A percentile compares a stretch with the other conserved stretches of the same genome.
phyloP scores from a whole-genome alignment of 2,113 vertebrate genomes.

The Leuciscus idus region DNA sequence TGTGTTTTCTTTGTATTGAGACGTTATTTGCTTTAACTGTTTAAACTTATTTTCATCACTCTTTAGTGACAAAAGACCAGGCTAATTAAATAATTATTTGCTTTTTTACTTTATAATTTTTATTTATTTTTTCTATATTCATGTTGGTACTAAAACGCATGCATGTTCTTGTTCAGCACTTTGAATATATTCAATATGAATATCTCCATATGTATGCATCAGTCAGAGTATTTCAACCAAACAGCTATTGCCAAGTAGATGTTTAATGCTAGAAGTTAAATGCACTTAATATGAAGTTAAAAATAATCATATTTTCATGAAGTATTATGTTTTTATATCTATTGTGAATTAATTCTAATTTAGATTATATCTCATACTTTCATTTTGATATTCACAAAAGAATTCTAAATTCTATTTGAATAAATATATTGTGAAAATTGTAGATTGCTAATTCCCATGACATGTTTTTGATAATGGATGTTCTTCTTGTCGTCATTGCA shows the following conservation, averaged over 20 bases:
- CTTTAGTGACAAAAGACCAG: background rate
- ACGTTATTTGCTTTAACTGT: background rate
- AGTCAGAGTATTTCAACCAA: no score
- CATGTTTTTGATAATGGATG: background rate
- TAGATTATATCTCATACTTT: background rate
- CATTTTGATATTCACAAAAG: background rate
- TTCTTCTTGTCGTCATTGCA: constrained; percentile 24
- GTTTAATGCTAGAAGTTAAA: no score
- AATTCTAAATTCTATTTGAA: background rate
- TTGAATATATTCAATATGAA: background rate
- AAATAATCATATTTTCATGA: no score
- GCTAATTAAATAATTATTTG: background rate
- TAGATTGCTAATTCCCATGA: background rate
- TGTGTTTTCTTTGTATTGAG: background rate
- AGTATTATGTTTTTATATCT: no score
- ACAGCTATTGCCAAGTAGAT: no score
- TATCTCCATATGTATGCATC: no score
- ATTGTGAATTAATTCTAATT: background rate
- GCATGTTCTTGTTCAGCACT: background rate
- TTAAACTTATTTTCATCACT: background rate
- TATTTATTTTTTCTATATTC: no score
- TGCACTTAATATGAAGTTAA: no score
- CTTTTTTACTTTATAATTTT: background rate
- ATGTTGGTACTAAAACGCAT: background rate
- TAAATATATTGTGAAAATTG: background rate